Evolutionary conservation across 2,113 vertebrate genomes (phyloP).

Genomic region (Periophthalmodon schlosseri): DNA sequence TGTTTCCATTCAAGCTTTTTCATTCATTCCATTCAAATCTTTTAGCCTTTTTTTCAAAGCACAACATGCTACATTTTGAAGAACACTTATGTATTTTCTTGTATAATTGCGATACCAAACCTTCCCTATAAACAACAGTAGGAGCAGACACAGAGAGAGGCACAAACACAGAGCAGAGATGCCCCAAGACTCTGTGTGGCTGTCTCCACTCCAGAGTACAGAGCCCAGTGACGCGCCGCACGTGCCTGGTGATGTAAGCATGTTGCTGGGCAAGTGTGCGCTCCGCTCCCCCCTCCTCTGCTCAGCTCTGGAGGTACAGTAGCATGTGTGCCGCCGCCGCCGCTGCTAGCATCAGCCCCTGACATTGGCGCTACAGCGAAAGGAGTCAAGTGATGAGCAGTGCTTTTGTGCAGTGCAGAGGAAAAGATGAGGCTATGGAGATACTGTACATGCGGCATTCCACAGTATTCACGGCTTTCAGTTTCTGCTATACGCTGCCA

Average conservation of each 20-base stretch:
- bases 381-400: slow-evolving; percentile 44
- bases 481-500: too few relatives aligned
- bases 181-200: slow-evolving; percentile 49
- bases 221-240: slow-evolving; percentile 71
- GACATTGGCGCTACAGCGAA: slow-evolving; percentile 60
- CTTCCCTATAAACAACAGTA: background rate
- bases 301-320: slow-evolving; percentile 49
- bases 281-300: slow-evolving; percentile 40
- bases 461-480: too few relatives aligned
- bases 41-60: background rate
- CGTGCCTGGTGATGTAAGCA: slow-evolving; percentile 77
- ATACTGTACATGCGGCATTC: too few relatives aligned
- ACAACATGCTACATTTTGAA: background rate
- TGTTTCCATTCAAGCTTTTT: background rate
- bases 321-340: slow-evolving; percentile 43
- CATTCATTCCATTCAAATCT: background rate
- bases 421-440: background rate
- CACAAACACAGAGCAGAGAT: slow-evolving; percentile 29
- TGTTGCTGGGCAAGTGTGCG: slow-evolving; percentile 79
- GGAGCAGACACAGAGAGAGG: slow-evolving; percentile 35
- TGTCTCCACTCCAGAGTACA: slow-evolving; percentile 67
- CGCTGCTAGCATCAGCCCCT: slow-evolving; percentile 55
- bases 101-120: background rate
- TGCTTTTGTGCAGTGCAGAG: slow-evolving; percentile 50
- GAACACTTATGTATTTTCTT: background rate